Evolutionary conservation across 1,140 invertebrate genomes (phyloP).

Genomic region (Neuroterus valhalla): DNA sequence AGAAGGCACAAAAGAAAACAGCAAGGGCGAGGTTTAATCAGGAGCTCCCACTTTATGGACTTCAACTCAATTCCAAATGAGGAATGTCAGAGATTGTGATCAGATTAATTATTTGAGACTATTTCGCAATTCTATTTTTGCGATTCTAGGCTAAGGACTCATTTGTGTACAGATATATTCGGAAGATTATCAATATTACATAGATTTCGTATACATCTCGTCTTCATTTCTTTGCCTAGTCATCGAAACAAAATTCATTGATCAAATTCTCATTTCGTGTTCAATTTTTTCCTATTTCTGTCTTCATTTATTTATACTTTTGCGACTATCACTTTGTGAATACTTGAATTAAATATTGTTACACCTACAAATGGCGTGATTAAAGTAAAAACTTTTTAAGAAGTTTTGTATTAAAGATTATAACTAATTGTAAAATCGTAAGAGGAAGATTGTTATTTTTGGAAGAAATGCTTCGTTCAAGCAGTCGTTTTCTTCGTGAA

Average conservation of each 20-base stretch:
- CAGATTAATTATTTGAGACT: too few species aligned
- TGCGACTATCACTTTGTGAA: too few species aligned
- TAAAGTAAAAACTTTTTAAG: too few species aligned
- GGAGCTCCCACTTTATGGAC: not conserved
- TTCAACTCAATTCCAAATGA: not conserved
- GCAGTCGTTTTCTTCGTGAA: too few species aligned
- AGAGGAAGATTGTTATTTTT: too few species aligned
- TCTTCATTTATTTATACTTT: not conserved
- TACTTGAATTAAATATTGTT: too few species aligned
- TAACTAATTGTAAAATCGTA: too few species aligned
- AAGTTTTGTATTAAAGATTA: too few species aligned
- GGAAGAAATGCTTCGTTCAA: too few species aligned
- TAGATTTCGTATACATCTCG: not conserved
- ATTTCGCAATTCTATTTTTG: not conserved
- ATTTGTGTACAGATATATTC: conserved; percentile 13
- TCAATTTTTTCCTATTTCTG: not conserved
- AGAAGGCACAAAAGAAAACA: not conserved
- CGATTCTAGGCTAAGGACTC: not conserved
- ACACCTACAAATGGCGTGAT: too few species aligned
- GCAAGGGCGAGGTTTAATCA: not conserved
- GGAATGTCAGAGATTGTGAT: conserved; percentile 17
- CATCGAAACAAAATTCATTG: not conserved
- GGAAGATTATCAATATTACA: not conserved
- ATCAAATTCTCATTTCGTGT: not conserved
- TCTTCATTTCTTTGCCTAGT: conserved; percentile 1